A percentile compares a stretch with the other conserved stretches of the same genome.
Conservation (phyloP, 2,797 vertebrate species). For the Eleutherodactylus coqui region DNA sequence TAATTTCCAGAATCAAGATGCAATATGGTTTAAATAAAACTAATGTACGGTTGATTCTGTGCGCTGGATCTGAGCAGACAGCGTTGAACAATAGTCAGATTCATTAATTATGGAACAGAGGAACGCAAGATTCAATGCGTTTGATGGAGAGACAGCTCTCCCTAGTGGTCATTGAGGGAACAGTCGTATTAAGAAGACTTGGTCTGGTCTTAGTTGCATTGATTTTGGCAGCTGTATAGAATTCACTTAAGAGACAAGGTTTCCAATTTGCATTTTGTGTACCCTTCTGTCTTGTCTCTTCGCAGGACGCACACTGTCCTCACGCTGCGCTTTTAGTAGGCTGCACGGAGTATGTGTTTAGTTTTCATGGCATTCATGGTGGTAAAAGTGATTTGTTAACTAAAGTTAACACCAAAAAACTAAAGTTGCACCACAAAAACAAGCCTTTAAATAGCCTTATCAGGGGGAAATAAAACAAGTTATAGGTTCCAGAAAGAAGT, state of each 20-base stretch:
- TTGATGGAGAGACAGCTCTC: slow-evolving; percentile 53
- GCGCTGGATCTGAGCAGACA: slow-evolving; percentile 13
- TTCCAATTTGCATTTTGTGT: no score
- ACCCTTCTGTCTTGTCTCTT: not conserved
- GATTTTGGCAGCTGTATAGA: not conserved
- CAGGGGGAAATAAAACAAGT: no score
- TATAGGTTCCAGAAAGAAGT: no score
- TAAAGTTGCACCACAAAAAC: no score
- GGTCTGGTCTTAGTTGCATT: not conserved
- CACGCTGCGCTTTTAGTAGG: not conserved
- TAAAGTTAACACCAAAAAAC: no score
- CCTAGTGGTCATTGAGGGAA: not conserved
- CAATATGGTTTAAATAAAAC: slow-evolving; percentile 35
- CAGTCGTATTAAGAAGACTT: not conserved
- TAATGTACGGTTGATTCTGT: slow-evolving; percentile 39
- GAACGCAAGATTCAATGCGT: not conserved
- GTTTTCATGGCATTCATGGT: no score
- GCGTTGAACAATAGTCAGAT: slow-evolving; percentile 32
- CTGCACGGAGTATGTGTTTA: no score
- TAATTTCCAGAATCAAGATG: slow-evolving; percentile 48
- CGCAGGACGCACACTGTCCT: not conserved
- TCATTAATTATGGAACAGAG: slow-evolving; percentile 50
- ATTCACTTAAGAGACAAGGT: not conserved
- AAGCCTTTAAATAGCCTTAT: no score
- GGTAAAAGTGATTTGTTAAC: no score